These are phyloP conservation scores for Melangyna quadrimaculata DNA, from an alignment of 2,888 invertebrate species.

Conservation along the genomic window DNA sequence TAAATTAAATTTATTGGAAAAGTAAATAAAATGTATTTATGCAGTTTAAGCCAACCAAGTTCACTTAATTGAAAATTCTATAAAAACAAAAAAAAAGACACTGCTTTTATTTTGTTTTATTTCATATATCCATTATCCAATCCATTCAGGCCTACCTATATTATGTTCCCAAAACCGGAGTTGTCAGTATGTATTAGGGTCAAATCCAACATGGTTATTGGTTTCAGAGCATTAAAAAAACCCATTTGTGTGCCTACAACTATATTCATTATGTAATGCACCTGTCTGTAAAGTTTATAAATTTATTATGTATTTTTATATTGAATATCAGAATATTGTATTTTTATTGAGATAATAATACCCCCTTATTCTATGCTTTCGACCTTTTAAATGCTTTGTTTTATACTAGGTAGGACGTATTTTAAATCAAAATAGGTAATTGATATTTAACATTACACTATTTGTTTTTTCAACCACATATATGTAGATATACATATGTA, in stretches of 20 bases:
- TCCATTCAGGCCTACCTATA: background rate
- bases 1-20: slow-evolving; percentile 49
- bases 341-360: too few relatives aligned
- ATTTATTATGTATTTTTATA: background rate
- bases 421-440: background rate
- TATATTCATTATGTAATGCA: background rate
- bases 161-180: slow-evolving; percentile 4
- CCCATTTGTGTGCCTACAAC: too few relatives aligned
- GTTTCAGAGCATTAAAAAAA: background rate
- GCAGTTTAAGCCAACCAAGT: slow-evolving; percentile 22
- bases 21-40: slow-evolving; percentile 44
- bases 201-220: slow-evolving; percentile 19
- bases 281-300: background rate
- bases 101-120: slow-evolving; percentile 7
- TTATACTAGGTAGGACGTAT: too few relatives aligned
- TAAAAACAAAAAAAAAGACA: too few relatives aligned
- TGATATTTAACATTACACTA: background rate
- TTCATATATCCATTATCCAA: background rate
- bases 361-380: background rate
- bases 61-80: slow-evolving; percentile 61
- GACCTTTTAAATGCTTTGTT: background rate
- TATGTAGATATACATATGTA: too few relatives aligned
- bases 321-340: too few relatives aligned
- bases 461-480: background rate
- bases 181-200: slow-evolving; percentile 4